Conservation (phyloP, 1,140 invertebrate genomes). For the Drosophila seguyi region DNA sequence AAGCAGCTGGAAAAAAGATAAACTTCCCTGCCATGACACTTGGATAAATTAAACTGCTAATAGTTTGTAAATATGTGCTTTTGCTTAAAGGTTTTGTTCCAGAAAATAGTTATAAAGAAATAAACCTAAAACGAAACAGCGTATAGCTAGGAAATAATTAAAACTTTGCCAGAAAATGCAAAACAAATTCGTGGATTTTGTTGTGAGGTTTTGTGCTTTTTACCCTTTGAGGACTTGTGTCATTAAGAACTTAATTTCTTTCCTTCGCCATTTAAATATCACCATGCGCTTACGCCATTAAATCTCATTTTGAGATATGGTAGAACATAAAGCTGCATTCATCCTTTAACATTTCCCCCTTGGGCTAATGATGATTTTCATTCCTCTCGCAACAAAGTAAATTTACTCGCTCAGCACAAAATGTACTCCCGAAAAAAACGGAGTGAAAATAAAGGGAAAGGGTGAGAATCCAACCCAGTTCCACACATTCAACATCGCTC, state of each 20-base stretch:
- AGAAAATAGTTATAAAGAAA: neutral
- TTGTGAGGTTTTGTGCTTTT: too few species aligned
- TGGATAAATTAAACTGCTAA: neutral
- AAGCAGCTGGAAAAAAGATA: neutral
- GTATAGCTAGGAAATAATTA: neutral
- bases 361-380: conserved; percentile 20
- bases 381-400: conserved; percentile 33
- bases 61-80: conserved; percentile 8
- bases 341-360: neutral
- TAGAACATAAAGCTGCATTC: neutral
- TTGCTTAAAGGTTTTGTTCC: neutral
- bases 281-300: neutral
- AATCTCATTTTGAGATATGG: neutral
- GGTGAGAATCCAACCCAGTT: conserved; percentile 21
- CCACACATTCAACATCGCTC: conserved; percentile 33
- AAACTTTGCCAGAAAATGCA: too few species aligned
- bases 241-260: neutral
- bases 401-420: conserved; percentile 27
- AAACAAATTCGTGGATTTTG: too few species aligned
- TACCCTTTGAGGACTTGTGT: neutral
- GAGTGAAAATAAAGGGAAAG: conserved; percentile 22
- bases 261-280: neutral
- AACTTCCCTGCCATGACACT: neutral
- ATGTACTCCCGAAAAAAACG: conserved; percentile 26
- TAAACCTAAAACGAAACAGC: neutral